A percentile compares a stretch with the other conserved stretches of the same genome.
These are phyloP conservation scores for Todiramphus chloris DNA, from an alignment of 2,113 vertebrate genomes.

Conservation along the genomic window DNA sequence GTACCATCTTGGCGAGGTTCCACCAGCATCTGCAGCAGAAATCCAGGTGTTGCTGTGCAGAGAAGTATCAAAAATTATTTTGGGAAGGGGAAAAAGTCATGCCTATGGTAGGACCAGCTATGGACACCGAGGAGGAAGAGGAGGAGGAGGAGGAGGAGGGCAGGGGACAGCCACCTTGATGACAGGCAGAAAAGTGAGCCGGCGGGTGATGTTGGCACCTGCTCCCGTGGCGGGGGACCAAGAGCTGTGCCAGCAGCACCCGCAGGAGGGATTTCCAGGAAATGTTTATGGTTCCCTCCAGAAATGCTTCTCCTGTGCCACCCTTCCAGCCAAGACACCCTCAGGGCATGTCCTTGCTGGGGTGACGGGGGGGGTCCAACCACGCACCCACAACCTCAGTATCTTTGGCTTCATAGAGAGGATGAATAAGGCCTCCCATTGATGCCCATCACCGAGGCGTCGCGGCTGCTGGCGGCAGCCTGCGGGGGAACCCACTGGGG, in stretches of 20 bases:
- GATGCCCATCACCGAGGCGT: fast-evolving
- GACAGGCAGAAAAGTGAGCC: neutral
- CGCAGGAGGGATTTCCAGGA: neutral
- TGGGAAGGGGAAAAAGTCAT: neutral
- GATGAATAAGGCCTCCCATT: fast-evolving
- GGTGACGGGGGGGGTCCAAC: too few species aligned
- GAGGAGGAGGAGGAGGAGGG: neutral
- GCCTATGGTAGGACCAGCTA: neutral
- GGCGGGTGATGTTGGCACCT: neutral
- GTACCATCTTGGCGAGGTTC: fast-evolving
- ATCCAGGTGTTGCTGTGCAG: fast-evolving
- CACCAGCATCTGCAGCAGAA: fast-evolving
- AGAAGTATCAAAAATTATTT: neutral
- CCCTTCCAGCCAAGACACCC: neutral
- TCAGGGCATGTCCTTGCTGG: neutral
- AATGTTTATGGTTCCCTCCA: neutral
- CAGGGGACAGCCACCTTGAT: neutral
- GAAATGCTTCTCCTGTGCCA: neutral
- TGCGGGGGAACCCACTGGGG: neutral
- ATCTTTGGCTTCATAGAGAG: neutral
- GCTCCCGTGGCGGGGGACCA: neutral
- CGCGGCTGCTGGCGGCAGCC: neutral
- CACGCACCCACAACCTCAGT: fast-evolving
- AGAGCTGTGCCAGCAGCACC: neutral
- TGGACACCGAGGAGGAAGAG: neutral